phyloP scores from a whole-genome alignment of 2,888 invertebrate genomes.

The Crepidodera aurea region DNA sequence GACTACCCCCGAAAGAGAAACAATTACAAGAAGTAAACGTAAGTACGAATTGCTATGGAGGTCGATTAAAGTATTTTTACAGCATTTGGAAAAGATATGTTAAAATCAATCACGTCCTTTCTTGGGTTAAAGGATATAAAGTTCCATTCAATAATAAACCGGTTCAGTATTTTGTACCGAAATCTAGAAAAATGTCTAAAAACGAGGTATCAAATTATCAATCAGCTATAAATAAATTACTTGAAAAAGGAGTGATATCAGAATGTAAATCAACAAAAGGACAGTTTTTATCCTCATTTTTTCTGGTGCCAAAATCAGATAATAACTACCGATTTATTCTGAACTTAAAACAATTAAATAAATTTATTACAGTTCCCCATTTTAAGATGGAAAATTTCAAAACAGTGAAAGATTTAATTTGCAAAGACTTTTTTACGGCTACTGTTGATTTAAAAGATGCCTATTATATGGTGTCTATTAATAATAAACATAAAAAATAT shows the following conservation, averaged over 20 bases:
- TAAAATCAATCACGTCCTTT: no score
- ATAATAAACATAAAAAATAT: constrained; percentile 40
- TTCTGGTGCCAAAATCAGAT: constrained; percentile 40
- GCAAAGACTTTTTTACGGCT: constrained; percentile 25
- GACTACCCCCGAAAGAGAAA: no score
- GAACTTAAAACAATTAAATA: constrained; percentile 43
- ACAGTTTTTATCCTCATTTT: constrained; percentile 42
- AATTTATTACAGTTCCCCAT: constrained; percentile 37
- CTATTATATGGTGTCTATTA: constrained; percentile 43
- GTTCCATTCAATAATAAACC: no score
- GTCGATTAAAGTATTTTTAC: no score
- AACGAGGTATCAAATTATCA: no score
- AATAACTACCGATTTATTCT: constrained; percentile 42
- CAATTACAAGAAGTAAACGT: no score
- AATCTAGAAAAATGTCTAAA: no score
- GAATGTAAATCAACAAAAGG: constrained; percentile 10
- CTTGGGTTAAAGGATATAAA: no score
- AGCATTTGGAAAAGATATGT: no score
- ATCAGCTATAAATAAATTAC: no score
- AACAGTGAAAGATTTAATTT: constrained; percentile 40
- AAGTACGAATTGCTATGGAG: no score
- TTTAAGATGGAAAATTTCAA: constrained; percentile 47
- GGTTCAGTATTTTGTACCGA: no score
- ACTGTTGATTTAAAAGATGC: constrained; percentile 40
- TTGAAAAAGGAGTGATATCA: constrained; percentile 9